Evolutionary conservation across 2,888 invertebrate genomes (phyloP).

Genomic region (Panopea generosa): DNA sequence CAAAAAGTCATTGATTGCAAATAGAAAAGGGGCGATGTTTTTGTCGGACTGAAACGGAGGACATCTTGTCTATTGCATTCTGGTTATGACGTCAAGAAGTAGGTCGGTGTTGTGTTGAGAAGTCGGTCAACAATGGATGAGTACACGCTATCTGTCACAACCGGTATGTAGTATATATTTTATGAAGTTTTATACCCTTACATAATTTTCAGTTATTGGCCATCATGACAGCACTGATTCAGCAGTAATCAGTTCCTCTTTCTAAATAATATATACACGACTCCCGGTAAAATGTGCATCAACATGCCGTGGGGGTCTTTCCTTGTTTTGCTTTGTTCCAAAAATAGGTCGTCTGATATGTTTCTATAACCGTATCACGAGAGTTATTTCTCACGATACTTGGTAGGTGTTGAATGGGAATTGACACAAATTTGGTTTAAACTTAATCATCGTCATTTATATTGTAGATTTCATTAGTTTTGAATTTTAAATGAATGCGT

Average conservation of each 20-base stretch:
- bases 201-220: neutral
- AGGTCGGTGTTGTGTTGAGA: conserved; percentile 75
- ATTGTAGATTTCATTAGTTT: no score
- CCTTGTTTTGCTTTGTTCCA: conserved; percentile 67
- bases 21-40: no score
- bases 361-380: conserved; percentile 24
- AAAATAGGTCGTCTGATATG: conserved; percentile 64
- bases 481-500: no score
- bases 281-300: conserved; percentile 59
- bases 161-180: conserved; percentile 64
- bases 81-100: conserved; percentile 75
- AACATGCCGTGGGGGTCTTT: conserved; percentile 49
- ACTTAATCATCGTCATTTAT: no score
- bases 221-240: neutral
- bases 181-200: neutral
- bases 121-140: conserved; percentile 81
- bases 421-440: neutral
- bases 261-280: neutral
- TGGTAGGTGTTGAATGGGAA: conserved; percentile 29
- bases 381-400: conserved; percentile 1
- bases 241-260: neutral
- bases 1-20: no score
- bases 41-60: no score
- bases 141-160: conserved; percentile 69
- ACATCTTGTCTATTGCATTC: conserved; percentile 50